Percentiles rank a stretch among this genome's conserved stretches.
Evolutionary conservation across 2,888 invertebrate species (phyloP).

Genomic region (Apamea monoglypha): DNA sequence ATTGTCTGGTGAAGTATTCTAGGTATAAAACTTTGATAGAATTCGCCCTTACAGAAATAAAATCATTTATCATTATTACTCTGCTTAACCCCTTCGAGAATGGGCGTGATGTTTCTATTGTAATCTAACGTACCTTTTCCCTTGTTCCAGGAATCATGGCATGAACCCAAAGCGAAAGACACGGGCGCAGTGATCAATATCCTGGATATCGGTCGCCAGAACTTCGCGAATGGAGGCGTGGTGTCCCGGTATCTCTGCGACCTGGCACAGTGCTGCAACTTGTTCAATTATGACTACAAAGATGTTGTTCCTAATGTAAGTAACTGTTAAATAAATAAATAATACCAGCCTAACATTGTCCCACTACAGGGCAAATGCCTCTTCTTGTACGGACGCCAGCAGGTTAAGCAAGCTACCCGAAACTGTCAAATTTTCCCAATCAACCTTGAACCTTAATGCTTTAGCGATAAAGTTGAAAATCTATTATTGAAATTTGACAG

Average conservation of each 20-base stretch:
- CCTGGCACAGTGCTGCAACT: constrained; percentile 92
- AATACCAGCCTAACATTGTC: neutral
- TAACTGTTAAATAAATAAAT: neutral
- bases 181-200: constrained; percentile 91
- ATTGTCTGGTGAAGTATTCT: too few relatives aligned
- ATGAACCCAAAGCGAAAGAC: constrained; percentile 89
- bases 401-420: too few relatives aligned
- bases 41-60: neutral
- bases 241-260: constrained; percentile 91
- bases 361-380: neutral
- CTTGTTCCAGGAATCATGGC: constrained; percentile 90
- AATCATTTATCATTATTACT: neutral
- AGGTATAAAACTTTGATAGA: too few relatives aligned
- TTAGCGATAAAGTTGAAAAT: too few relatives aligned
- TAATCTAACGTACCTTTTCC: constrained; percentile 8
- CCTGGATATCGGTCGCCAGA: constrained; percentile 89
- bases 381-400: neutral
- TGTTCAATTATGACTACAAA: constrained; percentile 92
- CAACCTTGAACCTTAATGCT: too few relatives aligned
- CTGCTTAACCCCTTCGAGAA: neutral
- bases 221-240: constrained; percentile 89
- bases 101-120: neutral
- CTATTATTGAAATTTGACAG: too few relatives aligned
- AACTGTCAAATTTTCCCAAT: too few relatives aligned
- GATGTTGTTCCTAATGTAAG: constrained; percentile 90